Base-by-base conservation (phyloP, 2,888 invertebrate species). In the Eurois occulta region DNA sequence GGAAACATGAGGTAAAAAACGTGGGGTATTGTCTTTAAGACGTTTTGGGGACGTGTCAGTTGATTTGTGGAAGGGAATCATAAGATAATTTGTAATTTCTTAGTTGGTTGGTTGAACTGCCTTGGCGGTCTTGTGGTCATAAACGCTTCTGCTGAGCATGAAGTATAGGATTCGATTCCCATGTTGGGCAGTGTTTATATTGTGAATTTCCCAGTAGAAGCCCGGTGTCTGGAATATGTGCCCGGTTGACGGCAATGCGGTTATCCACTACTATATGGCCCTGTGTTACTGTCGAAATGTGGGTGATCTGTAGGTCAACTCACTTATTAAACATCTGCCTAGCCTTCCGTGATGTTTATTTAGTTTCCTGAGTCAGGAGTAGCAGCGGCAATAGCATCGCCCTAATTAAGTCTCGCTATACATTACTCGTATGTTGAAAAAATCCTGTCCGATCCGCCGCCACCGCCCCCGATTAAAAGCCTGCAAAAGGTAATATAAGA, bases 1-100 rank as follows among this genome's bases (percentile, higher is more conserved):
- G 84, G 84, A 83, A 84, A 66, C 21, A 28, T 55, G 72, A 65
- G 72, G 68, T 70, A 83, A 78, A 77, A 72, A 78, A 43, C 32
- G 13, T 52, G 41, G 41, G 62, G n/a, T 64, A 72, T 81, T 76
- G 83, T 85, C 72, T 85, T 64, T 41, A 64, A 60, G 67, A 72
- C 32, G 58, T 18, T 75, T 80, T 58, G 43, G n/a, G 13, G 18
- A 32, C 41, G 69, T 84, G 66, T 74, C 16, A 13, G 11, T 68
- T 52, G 32, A 55, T 24, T 73, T 52, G 43, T 41, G 18, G 21
- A n/a, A 21, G 21, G 18, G 24, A 28, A 8, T 24, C 8, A 64
- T 65, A 24, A 35, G 28, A 24, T 77, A 52, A 28, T 52, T 35
- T 69, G 41, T 68, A n/a, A n/a, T n/a, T n/a, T n/a, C 4, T 24